phyloP scores from a whole-genome alignment of 2,113 vertebrate genomes.

The Strix uralensis region DNA sequence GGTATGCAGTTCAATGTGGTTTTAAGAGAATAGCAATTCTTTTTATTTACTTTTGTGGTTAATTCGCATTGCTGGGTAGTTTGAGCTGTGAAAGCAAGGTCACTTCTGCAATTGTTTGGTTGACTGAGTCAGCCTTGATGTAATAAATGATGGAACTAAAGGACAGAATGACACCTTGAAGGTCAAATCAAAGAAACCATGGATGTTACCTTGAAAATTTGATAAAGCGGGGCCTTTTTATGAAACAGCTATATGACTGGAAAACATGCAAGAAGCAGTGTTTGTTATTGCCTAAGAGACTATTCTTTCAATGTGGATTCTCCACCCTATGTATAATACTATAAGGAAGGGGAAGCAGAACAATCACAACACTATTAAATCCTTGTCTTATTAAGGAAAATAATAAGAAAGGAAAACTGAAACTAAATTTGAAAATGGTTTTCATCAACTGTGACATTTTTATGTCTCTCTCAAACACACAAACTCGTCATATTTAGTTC shows the following conservation, averaged over 20 bases:
- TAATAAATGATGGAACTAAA: neutral
- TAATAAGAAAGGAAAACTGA: neutral
- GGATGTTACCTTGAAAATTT: neutral
- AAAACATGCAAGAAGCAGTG: neutral
- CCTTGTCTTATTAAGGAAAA: neutral
- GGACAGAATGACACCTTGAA: neutral
- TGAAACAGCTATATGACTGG: neutral
- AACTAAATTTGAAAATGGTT: neutral
- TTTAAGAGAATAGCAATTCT: neutral
- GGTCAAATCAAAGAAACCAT: neutral
- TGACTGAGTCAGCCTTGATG: neutral
- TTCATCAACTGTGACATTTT: neutral
- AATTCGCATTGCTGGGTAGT: neutral
- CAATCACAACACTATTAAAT: neutral
- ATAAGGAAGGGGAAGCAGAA: neutral
- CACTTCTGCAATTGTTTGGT: neutral
- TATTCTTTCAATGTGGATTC: neutral
- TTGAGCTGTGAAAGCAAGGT: neutral
- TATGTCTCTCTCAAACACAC: neutral
- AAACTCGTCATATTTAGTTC: neutral
- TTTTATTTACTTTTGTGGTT: neutral
- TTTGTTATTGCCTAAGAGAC: neutral
- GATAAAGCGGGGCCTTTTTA: neutral
- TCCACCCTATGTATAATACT: neutral
- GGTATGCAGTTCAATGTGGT: neutral